Evolutionary conservation across 2,113 vertebrate species (phyloP), one percentile per base, ranked within the genome.

Genomic region (Entomyzon cyanotis): DNA sequence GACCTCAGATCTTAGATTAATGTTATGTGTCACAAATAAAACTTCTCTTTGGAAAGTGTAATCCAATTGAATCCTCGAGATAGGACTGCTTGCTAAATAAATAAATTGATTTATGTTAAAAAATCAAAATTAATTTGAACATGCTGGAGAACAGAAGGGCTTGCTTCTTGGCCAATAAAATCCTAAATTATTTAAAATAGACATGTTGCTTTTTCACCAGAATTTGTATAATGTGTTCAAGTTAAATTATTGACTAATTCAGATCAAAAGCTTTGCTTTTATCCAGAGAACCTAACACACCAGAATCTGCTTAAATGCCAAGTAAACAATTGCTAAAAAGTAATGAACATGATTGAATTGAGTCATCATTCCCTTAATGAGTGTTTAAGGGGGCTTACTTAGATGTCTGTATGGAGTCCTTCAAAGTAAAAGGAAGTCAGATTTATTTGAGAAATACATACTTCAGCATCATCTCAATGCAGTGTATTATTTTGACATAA

Each of bases 111-210:
- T 95, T 92, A 75, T 87, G n/a, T 46, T 90, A 90, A 95, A 93
- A 92, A 90, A 90, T 85, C 47, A 87, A 49, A 86, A 92, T 86
- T 92, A 92, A 80, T 94, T 92, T 35, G 53, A 94, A 81, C 87
- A 74, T 80, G 52, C 79, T 91, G 73, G 50, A 75, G 88, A 91
- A 83, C 76, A 97, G 90, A 94, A 90, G 68, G 80, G 27, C 50
- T 80, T 89, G n/a, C 31, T 87, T 94, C 83, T 89, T 83, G 55
- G 69, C 90, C 94, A 93, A 92, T 89, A 89, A 90, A 87, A 70
- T 87, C 39, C 46, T 87, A 56, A 90, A 92, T 93, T 93, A 93
- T 95, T 95, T 86, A 84, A 92, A 90, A 64, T 44, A 88, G 56
- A 84, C 23, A 50, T 50, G 46, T 33, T 77, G 39, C 7, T 69